Base-by-base conservation (phyloP, 1,140 invertebrate species). In the Drosophila oshimai region DNA sequence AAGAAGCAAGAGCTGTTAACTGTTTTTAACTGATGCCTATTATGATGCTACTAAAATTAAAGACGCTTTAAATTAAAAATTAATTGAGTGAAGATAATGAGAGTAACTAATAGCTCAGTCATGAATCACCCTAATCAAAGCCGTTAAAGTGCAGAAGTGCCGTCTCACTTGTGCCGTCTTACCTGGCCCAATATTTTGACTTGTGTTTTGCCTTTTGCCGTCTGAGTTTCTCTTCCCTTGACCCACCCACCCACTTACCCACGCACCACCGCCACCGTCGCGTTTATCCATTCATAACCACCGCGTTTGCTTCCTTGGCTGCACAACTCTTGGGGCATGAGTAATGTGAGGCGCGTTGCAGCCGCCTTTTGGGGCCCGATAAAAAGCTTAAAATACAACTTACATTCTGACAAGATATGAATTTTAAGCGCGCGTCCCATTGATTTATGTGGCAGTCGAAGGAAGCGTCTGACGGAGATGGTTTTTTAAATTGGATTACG, bases 351-450 rank as follows among this genome's bases (percentile, higher is more conserved):
- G 71, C 80, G 81, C 71, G 49, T 65, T 78, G 79, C 79, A 78
- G 78, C 57, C 74, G 80, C 42, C 68, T 71, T 62, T 86, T 75
- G 57, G 71, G 58, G 69, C 12, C 55, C 83, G 83, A 88, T 87
- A 87, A 87, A 87, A 87, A 86, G 75, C 79, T 84, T 86, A 86
- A 87, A 76, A 74, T 88, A 87, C 80, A 83, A 88, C 76, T 88
- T 81, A 87, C 69, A 86, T 64, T 71, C 76, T 77, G 81, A 77
- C 77, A 83, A 87, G 81, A 83, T 87, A 87, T 87, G 81, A 88
- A 87, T 87, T 65, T 83, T 77, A 87, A 87, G 74, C 44, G 83
- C 72, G 64, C 55, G 65, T 80, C 75, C 42, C 72, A 68, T 64
- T 76, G 78, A 79, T 89, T 79, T 76, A 84, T 89, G 68, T 60